Base-by-base conservation (phyloP, 2,797 vertebrate species). In the Cryptoblepharus egeriae region DNA sequence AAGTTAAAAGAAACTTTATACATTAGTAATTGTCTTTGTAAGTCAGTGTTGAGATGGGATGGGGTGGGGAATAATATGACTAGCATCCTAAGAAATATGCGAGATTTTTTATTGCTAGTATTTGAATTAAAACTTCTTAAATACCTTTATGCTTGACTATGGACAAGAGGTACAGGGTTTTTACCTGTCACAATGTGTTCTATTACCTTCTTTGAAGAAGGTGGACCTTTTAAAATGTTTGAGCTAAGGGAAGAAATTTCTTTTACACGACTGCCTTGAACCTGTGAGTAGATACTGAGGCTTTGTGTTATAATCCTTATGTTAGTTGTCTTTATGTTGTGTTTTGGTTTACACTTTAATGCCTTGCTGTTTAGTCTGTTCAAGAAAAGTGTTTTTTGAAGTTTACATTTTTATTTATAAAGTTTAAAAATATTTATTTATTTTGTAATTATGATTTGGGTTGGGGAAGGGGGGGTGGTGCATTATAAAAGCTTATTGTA, bases 11-110 rank as follows among this genome's bases (percentile, higher is more conserved):
- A 96, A 95, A 96, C 97, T 97, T 98, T 97, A 94, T 97, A 97
- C 96, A 93, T 96, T 97, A 96, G 96, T 97, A 97, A 96, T 96
- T 96, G 95, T 97, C 96, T 98, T 98, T 98, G 97, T 97, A 97
- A 97, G 95, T 95, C 96, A 96, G 96, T 97, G 97, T 97, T 97
- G 95, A 95, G 94, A 95, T 94, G 95, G 95, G 94, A 92, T 7
- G 71, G 73, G 58, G 75, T 20, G 74, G 64, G 55, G 32, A 75
- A 96, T 96, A 94, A 96, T 96, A 95, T 85, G 87, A 96, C 93
- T 97, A 96, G 96, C 96, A 96, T 97, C 96, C 95, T 97, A 97
- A 96, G 96, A 96, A 83, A 95, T 97, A 95, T 96, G 94, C 92
- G 95, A 96, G 94, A 95, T 96, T 96, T 96, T 96, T 95, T 96